Base-by-base conservation (phyloP, 2,888 invertebrate genomes). In the Byasa hedistus region DNA sequence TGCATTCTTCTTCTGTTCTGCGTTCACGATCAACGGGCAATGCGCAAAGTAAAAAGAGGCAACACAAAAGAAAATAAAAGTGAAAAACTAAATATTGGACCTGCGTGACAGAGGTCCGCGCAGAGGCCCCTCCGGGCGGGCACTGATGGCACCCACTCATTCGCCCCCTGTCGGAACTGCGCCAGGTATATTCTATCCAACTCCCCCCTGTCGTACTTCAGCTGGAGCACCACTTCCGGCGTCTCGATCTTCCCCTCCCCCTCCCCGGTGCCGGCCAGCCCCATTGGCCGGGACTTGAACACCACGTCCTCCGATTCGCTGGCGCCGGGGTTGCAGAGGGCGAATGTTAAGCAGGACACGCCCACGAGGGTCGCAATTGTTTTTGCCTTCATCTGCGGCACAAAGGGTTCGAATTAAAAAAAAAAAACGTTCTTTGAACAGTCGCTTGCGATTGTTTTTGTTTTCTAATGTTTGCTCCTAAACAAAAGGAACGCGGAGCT, bases 71-170 rank as follows among this genome's bases (percentile, higher is more conserved):
- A 73, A 69, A 69, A 73, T 71, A 71, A 73, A 72, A 71, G 73
- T 71, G 75, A 71, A 71, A 72, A 77, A 72, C 69, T 74, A 79
- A 74, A 69, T 73, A 69, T 69, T 73, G 64, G 69, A 91, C 92
- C 92, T 84, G 91, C 88, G 82, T 88, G 85, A 67, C 92, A 92
- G 71, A 92, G 82, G 87, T 92, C 91, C 79, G 86, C 75, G 75
- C 92, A 92, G 71, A 89, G 74, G 64, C 78, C 81, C 71, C 74
- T 80, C 69, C 85, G 73, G 7, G 83, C 83, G 57, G 80, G 75
- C 51, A 91, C 89, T 90, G 91, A 80, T 1, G 89, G 85, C 19
- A 61, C 67, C 79, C 79, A 80, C 17, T 64, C 65, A 17, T 72
- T 76, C 39, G 60, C 70, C n/a, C 81, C 81, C 71, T 88, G 87